Evolutionary conservation across 2,797 vertebrate genomes (phyloP).

Genomic region (Erithacus rubecula): DNA sequence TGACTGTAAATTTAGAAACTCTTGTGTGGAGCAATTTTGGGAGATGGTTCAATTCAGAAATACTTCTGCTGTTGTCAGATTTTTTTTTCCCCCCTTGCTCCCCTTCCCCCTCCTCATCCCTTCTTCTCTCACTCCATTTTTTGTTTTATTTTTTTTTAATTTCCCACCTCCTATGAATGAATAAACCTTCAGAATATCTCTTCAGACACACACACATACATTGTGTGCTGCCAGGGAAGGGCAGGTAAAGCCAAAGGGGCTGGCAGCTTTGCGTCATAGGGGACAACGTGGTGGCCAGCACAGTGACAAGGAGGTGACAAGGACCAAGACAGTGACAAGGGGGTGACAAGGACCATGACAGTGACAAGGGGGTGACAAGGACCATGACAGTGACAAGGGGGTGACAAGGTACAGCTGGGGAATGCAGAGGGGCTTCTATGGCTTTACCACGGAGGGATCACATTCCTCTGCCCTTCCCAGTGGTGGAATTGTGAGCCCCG

Average conservation of each 20-base stretch:
- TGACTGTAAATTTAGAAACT: constrained; percentile 60
- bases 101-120: not conserved
- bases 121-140: not conserved
- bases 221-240: not conserved
- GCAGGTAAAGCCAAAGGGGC: not conserved
- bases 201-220: not conserved
- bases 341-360: not conserved
- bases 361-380: not conserved
- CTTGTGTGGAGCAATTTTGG: constrained; percentile 61
- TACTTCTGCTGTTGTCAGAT: constrained; percentile 63
- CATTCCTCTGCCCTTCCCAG: not conserved
- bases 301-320: not conserved
- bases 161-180: not conserved
- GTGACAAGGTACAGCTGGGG: not conserved
- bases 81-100: not conserved
- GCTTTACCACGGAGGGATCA: rapidly evolving
- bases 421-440: rapidly evolving
- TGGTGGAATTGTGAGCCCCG: not conserved
- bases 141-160: not conserved
- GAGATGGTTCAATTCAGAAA: constrained; percentile 62
- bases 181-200: not conserved
- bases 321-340: not conserved
- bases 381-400: not conserved
- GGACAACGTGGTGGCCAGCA: not conserved
- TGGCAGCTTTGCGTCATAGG: not conserved